Base-by-base conservation (phyloP, 2,797 vertebrate genomes). In the Malurus leucopterus region DNA sequence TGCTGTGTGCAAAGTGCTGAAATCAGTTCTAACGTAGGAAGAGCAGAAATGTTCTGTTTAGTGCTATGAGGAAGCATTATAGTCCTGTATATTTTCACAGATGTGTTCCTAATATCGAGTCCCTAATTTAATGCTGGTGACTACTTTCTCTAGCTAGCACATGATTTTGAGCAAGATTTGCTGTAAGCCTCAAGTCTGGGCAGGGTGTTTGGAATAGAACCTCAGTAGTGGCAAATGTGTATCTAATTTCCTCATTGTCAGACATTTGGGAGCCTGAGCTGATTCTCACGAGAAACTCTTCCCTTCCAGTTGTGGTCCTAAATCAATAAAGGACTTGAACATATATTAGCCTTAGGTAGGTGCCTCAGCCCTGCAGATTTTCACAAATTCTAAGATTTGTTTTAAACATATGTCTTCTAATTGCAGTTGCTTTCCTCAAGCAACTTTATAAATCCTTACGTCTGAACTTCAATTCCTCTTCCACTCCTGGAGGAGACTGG, bases 381-480 rank as follows among this genome's bases (percentile, higher is more conserved):
- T 81, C 57, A 76, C 13, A 62, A 47, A 64, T 78, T 76, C 53
- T 62, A 79, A 68, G 38, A 43, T 61, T 80, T 67, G 26, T 81
- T 83, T 90, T 55, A 80, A 92, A 54, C n/a, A 51, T 58, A 43
- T 15, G 27, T 14, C 30, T 89, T 86, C 58, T 81, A 91, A 72
- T 61, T 86, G 46, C 38, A 58, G 29, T 76, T 91, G 53, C 76
- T 93, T 86, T 93, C 73, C 61, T 81, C 17, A 54, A 91, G 58
- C 47, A 80, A 68, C 26, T 88, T 86, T 68, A 80, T 77, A 86
- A 85, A 80, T 88, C 67, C 63, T 78, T 0, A 11, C 36, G n/a
- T 68, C 55, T 77, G 49, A 90, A 7, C 59, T 86, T 87, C 70
- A 70, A 46, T 74, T 85, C 79, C 20, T 69, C 43, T 75, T 90